These are phyloP conservation scores for Oriolus oriolus DNA, from an alignment of 2,113 vertebrate genomes.

Conservation along the genomic window DNA sequence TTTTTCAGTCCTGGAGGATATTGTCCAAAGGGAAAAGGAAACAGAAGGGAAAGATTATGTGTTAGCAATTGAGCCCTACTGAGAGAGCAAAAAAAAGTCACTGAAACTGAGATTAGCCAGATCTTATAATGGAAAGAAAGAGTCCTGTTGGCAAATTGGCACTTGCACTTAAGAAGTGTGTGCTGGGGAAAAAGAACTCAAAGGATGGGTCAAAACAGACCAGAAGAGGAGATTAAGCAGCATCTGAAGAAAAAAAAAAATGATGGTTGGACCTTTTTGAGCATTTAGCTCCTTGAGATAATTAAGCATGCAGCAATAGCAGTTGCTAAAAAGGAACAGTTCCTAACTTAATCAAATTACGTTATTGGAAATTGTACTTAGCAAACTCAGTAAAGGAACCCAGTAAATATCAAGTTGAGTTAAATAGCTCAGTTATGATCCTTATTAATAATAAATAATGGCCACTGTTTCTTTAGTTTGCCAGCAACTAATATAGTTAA, in stretches of 20 bases:
- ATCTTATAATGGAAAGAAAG: conserved; percentile 17
- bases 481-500: background rate
- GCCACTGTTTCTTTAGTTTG: background rate
- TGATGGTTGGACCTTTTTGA: background rate
- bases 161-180: background rate
- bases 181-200: background rate
- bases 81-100: background rate
- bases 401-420: background rate
- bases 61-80: background rate
- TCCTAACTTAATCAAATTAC: background rate
- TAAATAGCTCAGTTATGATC: background rate
- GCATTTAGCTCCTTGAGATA: background rate
- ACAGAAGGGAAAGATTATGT: conserved; percentile 16
- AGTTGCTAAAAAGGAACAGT: background rate
- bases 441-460: background rate
- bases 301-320: background rate
- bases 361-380: background rate
- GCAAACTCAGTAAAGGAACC: background rate
- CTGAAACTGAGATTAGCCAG: conserved; percentile 26
- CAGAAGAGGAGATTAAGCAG: background rate
- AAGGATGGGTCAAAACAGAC: background rate
- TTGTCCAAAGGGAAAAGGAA: background rate
- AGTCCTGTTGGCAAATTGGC: background rate
- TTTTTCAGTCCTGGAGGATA: conserved; percentile 3
- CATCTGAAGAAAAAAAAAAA: background rate